Percentiles rank a stretch among this genome's conserved stretches.
Evolutionary conservation across 2,888 invertebrate species (phyloP).

Genomic region (Plebejus argus): DNA sequence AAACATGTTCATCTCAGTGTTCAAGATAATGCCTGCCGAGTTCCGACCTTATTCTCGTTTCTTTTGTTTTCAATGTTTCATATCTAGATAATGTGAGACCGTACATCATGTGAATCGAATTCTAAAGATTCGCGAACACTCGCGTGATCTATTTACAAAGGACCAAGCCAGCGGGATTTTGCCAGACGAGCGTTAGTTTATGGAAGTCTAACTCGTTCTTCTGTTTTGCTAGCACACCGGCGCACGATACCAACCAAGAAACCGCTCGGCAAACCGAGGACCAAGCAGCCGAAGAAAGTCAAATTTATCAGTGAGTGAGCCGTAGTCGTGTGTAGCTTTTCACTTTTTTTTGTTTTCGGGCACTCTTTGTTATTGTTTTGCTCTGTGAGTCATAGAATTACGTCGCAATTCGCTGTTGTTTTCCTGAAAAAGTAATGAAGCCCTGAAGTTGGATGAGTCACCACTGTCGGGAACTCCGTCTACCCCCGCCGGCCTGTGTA

Average conservation of each 20-base stretch:
- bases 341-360: conserved; percentile 1
- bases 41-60: conserved; percentile 32
- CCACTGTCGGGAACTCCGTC: conserved; percentile 38
- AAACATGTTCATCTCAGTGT: conserved; percentile 33
- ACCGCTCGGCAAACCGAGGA: conserved; percentile 89
- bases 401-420: neutral
- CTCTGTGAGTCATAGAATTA: conserved; percentile 15
- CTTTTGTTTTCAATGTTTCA: conserved; percentile 13
- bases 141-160: neutral
- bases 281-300: conserved; percentile 94
- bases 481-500: conserved; percentile 37
- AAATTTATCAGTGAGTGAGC: conserved; percentile 93
- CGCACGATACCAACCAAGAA: conserved; percentile 88
- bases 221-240: conserved; percentile 65
- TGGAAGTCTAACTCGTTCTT: conserved; percentile 47
- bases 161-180: conserved; percentile 37
- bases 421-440: conserved; percentile 25
- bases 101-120: conserved; percentile 6
- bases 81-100: neutral
- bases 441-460: conserved; percentile 44
- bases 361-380: conserved; percentile 5
- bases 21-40: conserved; percentile 37
- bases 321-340: conserved; percentile 26
- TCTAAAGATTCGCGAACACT: neutral
- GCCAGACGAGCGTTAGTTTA: conserved; percentile 1